Base-by-base conservation (phyloP, 2,113 vertebrate genomes). In the Heterotilapia buettikoferi region DNA sequence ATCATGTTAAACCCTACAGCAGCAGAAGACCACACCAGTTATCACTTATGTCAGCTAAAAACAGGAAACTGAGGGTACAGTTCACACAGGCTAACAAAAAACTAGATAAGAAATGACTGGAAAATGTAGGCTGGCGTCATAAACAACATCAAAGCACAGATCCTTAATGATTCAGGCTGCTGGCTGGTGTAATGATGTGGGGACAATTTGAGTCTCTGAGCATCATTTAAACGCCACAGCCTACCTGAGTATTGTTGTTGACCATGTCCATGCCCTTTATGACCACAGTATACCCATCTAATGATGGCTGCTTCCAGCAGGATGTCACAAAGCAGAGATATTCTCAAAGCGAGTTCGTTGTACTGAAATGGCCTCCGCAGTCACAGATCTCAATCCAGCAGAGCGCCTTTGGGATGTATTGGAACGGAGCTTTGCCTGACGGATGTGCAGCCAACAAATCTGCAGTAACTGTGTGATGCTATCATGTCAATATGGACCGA, bases 31-130 rank as follows among this genome's bases (percentile, higher is more conserved):
- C 68, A 45, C 21, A 45, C 21, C 13, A 2, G 38, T 43, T 26
- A 0, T 3, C 21, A 16, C 38, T 26, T 4, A 26, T 73, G 8
- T 45, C 21, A 45, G 21, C 3, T 45, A 45, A 73, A 14, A 24
- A 3, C 66, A 24, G n/a, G 66, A 4, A 71, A 24, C 12, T 3
- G 38, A 73, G 38, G 66, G 0, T 73, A 26, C 9, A 0, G 16
- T 47, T 76, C 40, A 43, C 38, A 43, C n/a, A 18, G 21, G 40
- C 8, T 29, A 2, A 47, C 68, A 26, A 29, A 47, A 43, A 76
- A 19, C 16, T 7, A 16, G 14, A 73, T 24, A 26, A 26, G 40
- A 26, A 5, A 76, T 26, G 2, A 29, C 9, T 45, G 40, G 14
- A 47, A 73, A 73, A 73, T 29, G 13, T 45, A 26, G 13, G 13